Percentiles rank a stretch among this genome's conserved stretches.
phyloP scores from a whole-genome alignment of 2,888 invertebrate species.

The Spodoptera exigua region DNA sequence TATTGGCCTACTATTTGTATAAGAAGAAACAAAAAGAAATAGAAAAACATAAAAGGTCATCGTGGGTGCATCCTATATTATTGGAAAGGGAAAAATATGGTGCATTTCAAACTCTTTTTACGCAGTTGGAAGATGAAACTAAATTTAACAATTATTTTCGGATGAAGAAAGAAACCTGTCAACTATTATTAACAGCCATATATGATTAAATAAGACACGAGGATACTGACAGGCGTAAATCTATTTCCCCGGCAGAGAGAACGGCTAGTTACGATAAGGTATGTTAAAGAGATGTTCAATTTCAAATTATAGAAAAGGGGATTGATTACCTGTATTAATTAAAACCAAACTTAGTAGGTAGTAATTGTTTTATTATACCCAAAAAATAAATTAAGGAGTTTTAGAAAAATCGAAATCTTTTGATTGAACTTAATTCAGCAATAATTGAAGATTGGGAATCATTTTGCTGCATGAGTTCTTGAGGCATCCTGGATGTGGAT shows the following conservation, averaged over 20 bases:
- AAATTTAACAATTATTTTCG: slow-evolving; percentile 56
- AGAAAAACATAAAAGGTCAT: slow-evolving; percentile 58
- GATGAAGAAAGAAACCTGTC: slow-evolving; percentile 52
- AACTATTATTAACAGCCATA: slow-evolving; percentile 49
- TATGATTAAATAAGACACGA: slow-evolving; percentile 50
- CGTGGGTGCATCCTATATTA: slow-evolving; percentile 60
- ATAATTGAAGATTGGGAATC: slow-evolving; percentile 49
- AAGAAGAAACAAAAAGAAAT: slow-evolving; percentile 55
- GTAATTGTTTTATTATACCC: slow-evolving; percentile 48
- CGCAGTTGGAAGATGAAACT: slow-evolving; percentile 54
- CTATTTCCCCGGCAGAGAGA: slow-evolving; percentile 55
- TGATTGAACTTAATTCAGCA: slow-evolving; percentile 47
- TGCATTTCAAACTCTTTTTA: slow-evolving; percentile 52
- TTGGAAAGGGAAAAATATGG: slow-evolving; percentile 58
- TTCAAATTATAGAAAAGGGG: slow-evolving; percentile 5
- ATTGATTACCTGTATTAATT: slow-evolving; percentile 46
- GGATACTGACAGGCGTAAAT: slow-evolving; percentile 54
- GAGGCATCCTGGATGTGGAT: slow-evolving; percentile 46
- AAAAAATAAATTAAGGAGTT: slow-evolving; percentile 54
- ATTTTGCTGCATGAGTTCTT: slow-evolving; percentile 53
- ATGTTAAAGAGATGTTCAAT: slow-evolving; percentile 17
- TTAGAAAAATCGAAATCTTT: slow-evolving; percentile 51
- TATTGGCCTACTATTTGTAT: slow-evolving; percentile 50
- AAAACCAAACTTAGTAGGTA: slow-evolving; percentile 54
- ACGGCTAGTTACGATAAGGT: slow-evolving; percentile 46